phyloP scores from a whole-genome alignment of 2,797 vertebrate genomes.

The Fratercula arctica region DNA sequence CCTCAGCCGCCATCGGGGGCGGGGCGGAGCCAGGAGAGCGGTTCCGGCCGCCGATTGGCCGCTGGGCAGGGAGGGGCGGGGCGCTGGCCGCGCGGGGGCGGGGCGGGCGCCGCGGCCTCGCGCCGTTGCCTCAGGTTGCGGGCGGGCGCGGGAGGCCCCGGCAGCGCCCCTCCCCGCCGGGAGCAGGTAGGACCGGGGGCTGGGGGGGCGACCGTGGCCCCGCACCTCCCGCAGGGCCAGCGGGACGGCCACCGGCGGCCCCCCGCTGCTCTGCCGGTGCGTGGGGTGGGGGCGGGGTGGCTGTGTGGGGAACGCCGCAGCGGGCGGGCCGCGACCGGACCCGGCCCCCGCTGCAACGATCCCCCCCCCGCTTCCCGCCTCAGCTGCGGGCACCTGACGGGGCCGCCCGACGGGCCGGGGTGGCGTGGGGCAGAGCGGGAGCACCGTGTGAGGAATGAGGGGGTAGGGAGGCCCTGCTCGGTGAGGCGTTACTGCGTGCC shows the following conservation, averaged over 20 bases:
- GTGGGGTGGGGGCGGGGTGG: neutral
- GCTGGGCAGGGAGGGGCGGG: neutral
- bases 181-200: neutral
- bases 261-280: no score
- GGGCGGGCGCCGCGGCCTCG: neutral
- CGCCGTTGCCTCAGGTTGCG: neutral
- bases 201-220: accelerated
- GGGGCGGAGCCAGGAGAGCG: neutral
- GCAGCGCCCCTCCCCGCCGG: neutral
- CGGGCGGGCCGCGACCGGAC: neutral
- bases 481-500: neutral
- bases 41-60: neutral
- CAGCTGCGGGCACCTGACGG: no score
- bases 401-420: no score
- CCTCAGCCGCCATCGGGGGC: no score
- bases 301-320: neutral
- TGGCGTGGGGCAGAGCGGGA: neutral
- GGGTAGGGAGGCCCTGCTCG: neutral
- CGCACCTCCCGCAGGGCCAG: no score
- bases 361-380: no score
- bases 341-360: no score
- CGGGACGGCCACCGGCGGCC: neutral
- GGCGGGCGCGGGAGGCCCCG: neutral
- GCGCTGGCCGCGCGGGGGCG: neutral
- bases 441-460: neutral